phyloP scores from a whole-genome alignment of 1,140 invertebrate species.

The Neelides sp. region DNA sequence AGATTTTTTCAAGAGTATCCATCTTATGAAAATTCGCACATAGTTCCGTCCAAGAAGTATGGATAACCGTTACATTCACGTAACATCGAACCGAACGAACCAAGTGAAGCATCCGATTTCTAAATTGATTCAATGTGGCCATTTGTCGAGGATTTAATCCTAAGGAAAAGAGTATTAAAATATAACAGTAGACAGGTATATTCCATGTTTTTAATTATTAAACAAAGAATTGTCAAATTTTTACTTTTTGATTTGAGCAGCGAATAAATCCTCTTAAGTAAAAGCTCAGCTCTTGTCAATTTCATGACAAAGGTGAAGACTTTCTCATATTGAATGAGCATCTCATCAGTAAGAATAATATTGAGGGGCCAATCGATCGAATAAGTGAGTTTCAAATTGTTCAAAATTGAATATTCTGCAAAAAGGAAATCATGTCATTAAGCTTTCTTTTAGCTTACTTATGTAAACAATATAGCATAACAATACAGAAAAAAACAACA shows the following conservation, averaged over 20 bases:
- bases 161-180: not conserved
- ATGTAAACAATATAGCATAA: no score
- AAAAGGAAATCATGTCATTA: no score
- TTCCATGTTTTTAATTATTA: not conserved
- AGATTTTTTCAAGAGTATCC: conserved; percentile 24
- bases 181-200: not conserved
- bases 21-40: conserved; percentile 13
- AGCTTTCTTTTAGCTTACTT: no score
- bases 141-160: conserved; percentile 15
- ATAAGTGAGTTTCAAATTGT: conserved; percentile 15
- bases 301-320: conserved; percentile 21
- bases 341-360: conserved; percentile 27
- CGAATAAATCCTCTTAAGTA: conserved; percentile 13
- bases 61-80: conserved; percentile 26
- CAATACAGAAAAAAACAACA: not conserved
- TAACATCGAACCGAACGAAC: conserved; percentile 21
- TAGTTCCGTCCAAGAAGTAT: conserved; percentile 22
- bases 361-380: conserved; percentile 26
- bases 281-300: conserved; percentile 20
- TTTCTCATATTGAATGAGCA: conserved; percentile 17
- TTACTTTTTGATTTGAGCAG: conserved; percentile 22
- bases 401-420: conserved; percentile 20
- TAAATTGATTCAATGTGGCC: conserved; percentile 8
- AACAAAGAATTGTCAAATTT: not conserved
- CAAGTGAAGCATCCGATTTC: conserved; percentile 23